Conservation (phyloP, 2,888 invertebrate genomes). For the Tromatobia lineatoria region DNA sequence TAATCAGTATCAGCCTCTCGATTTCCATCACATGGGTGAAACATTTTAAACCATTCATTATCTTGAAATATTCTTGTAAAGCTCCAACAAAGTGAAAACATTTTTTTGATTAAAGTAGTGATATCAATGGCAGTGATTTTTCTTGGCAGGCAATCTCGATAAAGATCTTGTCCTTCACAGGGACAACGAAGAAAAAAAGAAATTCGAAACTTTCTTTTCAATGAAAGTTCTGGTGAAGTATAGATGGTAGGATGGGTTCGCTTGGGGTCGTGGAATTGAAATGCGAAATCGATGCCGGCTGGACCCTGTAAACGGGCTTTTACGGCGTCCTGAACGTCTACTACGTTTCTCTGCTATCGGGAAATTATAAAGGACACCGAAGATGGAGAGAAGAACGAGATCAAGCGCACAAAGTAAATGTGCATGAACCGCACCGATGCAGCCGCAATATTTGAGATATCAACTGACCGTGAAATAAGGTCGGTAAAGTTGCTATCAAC, state of each 20-base stretch:
- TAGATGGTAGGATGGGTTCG: conserved; percentile 15
- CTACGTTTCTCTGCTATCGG: conserved; percentile 57
- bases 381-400: neutral
- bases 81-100: conserved; percentile 9
- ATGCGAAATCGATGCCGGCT: conserved; percentile 66
- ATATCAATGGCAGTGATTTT: conserved; percentile 21
- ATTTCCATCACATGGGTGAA: neutral
- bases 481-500: conserved; percentile 5
- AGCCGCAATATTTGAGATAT: conserved; percentile 58
- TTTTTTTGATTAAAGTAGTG: conserved; percentile 25
- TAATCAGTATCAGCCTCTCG: neutral
- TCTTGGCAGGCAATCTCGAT: conserved; percentile 54
- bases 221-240: conserved; percentile 36
- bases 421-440: conserved; percentile 46
- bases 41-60: conserved; percentile 8
- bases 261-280: conserved; percentile 57
- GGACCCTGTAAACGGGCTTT: conserved; percentile 51
- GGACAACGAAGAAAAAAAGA: conserved; percentile 10
- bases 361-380: conserved; percentile 60
- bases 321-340: conserved; percentile 38
- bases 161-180: conserved; percentile 42
- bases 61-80: conserved; percentile 3
- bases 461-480: conserved; percentile 68
- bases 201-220: conserved; percentile 47
- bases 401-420: conserved; percentile 51